A percentile compares a stretch with the other conserved stretches of the same genome.
These are phyloP conservation scores for Listronotus bonariensis DNA, from an alignment of 1,140 invertebrate species.

Conservation along the genomic window DNA sequence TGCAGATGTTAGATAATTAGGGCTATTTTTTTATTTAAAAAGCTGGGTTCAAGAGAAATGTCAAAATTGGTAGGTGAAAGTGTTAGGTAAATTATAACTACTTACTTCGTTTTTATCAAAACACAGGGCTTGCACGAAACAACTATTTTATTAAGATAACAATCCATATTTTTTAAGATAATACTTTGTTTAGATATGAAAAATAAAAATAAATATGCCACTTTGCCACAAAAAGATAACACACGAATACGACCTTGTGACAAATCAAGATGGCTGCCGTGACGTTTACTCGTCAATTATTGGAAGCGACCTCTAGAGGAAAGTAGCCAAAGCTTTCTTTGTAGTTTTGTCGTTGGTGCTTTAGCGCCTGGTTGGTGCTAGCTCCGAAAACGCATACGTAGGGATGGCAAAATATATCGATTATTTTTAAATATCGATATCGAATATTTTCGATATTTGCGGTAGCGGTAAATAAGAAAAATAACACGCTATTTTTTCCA, in stretches of 20 bases:
- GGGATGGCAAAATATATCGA: too few relatives aligned
- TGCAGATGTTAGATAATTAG: not conserved
- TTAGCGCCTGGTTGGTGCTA: too few relatives aligned
- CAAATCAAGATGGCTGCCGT: conserved; percentile 11
- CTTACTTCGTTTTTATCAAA: not conserved
- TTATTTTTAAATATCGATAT: too few relatives aligned
- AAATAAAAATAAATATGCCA: conserved; percentile 11
- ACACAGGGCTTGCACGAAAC: not conserved
- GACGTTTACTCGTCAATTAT: not conserved
- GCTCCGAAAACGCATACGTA: too few relatives aligned
- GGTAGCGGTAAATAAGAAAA: too few relatives aligned
- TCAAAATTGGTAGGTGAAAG: conserved; percentile 18
- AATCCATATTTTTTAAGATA: conserved; percentile 5
- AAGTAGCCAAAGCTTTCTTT: too few relatives aligned
- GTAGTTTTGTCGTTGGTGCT: too few relatives aligned
- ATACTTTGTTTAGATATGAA: not conserved
- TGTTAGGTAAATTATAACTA: not conserved
- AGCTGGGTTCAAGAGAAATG: not conserved
- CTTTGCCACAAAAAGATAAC: conserved; percentile 10
- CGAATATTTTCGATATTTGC: too few relatives aligned
- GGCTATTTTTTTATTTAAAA: not conserved
- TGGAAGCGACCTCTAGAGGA: too few relatives aligned
- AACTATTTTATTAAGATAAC: conserved; percentile 4
- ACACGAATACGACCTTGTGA: conserved; percentile 13
- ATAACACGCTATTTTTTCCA: too few relatives aligned